Conservation (phyloP, 2,113 vertebrate species). For the human (Homo sapiens) region DNA sequence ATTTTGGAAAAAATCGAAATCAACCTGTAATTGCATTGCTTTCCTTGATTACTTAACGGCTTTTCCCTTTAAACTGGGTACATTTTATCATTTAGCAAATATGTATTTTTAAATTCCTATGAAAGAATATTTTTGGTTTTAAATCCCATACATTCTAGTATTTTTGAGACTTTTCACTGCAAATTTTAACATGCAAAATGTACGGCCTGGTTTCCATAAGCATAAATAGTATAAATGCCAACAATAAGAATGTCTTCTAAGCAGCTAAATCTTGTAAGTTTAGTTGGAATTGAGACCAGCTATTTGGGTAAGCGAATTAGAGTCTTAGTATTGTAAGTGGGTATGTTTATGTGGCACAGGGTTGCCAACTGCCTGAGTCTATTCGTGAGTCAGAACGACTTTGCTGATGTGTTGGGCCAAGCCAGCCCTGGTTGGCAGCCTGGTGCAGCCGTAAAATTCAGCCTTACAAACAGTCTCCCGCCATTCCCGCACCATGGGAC, state of each 20-base stretch:
- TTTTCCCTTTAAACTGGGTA: neutral
- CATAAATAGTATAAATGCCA: neutral
- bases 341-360: fast-evolving
- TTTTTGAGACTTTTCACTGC: neutral
- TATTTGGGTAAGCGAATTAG: neutral
- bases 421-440: neutral
- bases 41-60: neutral
- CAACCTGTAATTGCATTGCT: neutral
- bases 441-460: neutral
- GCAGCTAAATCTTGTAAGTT: neutral
- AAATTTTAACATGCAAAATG: neutral
- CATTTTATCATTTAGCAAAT: neutral
- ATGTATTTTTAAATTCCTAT: neutral
- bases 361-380: neutral
- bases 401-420: neutral
- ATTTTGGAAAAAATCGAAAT: neutral
- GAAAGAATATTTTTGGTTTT: neutral
- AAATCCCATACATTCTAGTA: neutral
- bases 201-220: neutral
- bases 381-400: neutral
- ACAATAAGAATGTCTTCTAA: neutral
- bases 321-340: fast-evolving
- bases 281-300: neutral
- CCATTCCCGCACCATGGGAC: neutral
- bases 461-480: neutral